Evolutionary conservation across 2,888 invertebrate species (phyloP).

Genomic region (Schizotus pectinicornis): DNA sequence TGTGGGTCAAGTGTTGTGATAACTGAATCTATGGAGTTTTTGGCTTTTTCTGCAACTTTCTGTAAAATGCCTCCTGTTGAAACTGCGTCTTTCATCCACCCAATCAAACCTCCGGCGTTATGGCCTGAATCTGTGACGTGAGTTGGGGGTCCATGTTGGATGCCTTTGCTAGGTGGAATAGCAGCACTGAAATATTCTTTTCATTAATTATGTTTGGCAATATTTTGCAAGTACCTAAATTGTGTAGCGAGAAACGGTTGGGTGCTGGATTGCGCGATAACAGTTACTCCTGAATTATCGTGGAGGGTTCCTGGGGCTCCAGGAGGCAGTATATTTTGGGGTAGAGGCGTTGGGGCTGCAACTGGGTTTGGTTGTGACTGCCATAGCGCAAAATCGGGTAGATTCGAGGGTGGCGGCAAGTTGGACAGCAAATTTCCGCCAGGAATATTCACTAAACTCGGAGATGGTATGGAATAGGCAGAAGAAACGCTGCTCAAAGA

Average conservation of each 20-base stretch:
- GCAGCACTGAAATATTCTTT: slow-evolving; percentile 49
- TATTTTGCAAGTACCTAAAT: slow-evolving; percentile 49
- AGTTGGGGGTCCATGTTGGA: slow-evolving; percentile 38
- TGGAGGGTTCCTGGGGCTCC: too few species aligned
- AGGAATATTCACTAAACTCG: slow-evolving; percentile 55
- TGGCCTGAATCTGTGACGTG: slow-evolving; percentile 34
- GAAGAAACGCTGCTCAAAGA: slow-evolving; percentile 34
- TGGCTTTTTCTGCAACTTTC: slow-evolving; percentile 76
- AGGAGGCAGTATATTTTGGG: slow-evolving; percentile 25
- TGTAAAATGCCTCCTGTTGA: slow-evolving; percentile 68
- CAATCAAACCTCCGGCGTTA: slow-evolving; percentile 65
- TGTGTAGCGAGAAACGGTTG: slow-evolving; percentile 54
- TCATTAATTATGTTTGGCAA: background rate
- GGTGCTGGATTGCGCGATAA: background rate
- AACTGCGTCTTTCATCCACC: slow-evolving; percentile 76
- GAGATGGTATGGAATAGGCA: slow-evolving; percentile 52
- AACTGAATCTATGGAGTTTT: slow-evolving; percentile 83
- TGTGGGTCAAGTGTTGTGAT: slow-evolving; percentile 89
- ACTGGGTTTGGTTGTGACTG: slow-evolving; percentile 37
- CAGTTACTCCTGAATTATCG: slow-evolving; percentile 3
- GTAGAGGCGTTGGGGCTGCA: slow-evolving; percentile 34
- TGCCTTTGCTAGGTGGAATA: slow-evolving; percentile 56
- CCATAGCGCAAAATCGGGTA: slow-evolving; percentile 69
- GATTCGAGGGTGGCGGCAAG: slow-evolving; percentile 71
- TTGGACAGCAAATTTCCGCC: slow-evolving; percentile 69